Percentiles rank a stretch among this genome's conserved stretches.
These are phyloP conservation scores for Colossoma macropomum DNA, from an alignment of 2,113 vertebrate genomes.

Conservation along the genomic window DNA sequence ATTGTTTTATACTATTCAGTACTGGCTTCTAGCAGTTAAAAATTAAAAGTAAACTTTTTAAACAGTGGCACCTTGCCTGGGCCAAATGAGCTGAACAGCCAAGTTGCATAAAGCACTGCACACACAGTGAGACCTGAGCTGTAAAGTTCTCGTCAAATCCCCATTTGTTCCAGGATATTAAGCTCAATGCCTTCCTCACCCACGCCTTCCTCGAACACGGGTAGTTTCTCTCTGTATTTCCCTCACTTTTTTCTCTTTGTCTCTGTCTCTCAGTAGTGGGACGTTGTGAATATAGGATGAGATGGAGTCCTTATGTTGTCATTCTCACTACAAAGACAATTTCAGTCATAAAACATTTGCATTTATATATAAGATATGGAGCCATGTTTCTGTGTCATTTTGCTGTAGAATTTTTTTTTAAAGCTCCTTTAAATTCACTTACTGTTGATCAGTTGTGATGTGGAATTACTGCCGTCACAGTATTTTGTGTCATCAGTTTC, in stretches of 20 bases:
- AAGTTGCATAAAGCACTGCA: constrained; percentile 25
- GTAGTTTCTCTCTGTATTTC: background rate
- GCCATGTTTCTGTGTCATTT: constrained; percentile 14
- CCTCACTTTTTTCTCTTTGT: background rate
- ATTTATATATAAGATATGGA: background rate
- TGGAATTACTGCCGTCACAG: constrained; percentile 21
- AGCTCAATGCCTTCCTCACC: constrained; percentile 24
- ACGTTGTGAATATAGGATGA: constrained; percentile 8
- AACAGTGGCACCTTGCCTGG: background rate
- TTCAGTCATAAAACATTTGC: background rate
- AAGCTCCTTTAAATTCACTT: background rate
- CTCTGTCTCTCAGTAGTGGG: background rate
- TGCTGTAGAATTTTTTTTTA: background rate
- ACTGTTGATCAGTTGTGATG: constrained; percentile 1
- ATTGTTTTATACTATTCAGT: background rate
- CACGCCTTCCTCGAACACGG: background rate
- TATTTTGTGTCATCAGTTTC: background rate
- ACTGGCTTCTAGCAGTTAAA: background rate
- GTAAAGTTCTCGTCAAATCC: constrained; percentile 44
- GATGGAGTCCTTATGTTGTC: constrained; percentile 19
- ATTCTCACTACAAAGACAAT: constrained; percentile 11
- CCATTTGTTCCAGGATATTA: constrained; percentile 59
- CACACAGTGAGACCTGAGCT: constrained; percentile 40
- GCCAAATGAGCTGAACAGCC: constrained; percentile 22
- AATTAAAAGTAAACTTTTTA: constrained; percentile 4